Conservation (phyloP, 2,888 invertebrate species). For the Heteromyza rotundicornis region DNA sequence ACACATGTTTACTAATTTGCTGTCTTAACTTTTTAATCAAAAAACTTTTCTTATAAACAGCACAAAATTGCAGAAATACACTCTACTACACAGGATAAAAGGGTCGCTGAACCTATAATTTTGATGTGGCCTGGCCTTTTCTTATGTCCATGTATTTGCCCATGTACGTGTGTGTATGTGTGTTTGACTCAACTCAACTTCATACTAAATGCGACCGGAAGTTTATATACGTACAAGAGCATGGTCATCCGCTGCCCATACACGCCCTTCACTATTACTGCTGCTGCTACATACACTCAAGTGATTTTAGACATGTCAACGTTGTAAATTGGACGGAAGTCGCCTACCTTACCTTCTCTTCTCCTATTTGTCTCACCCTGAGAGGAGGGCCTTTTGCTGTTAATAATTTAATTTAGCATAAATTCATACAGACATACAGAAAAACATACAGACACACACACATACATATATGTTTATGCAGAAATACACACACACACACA, state of each 20-base stretch:
- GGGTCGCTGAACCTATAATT: conserved; percentile 6
- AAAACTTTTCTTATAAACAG: conserved; percentile 14
- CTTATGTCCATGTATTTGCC: not conserved
- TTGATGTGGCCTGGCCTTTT: not conserved
- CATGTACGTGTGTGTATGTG: conserved; percentile 1
- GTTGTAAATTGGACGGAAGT: not conserved
- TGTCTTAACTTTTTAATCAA: conserved; percentile 23
- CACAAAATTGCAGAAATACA: conserved; percentile 12
- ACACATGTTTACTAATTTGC: conserved; percentile 13
- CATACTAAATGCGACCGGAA: conserved; percentile 5
- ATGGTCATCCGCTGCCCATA: too few relatives aligned
- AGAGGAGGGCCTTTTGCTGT: not conserved
- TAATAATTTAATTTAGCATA: conserved; percentile 13
- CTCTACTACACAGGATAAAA: not conserved
- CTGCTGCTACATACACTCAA: not conserved
- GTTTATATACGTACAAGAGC: not conserved
- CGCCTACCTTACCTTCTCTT: too few relatives aligned
- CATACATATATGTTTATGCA: not conserved
- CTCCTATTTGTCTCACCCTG: not conserved
- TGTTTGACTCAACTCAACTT: too few relatives aligned
- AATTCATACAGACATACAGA: not conserved
- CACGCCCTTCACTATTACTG: too few relatives aligned
- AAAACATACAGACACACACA: not conserved
- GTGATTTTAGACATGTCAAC: not conserved
- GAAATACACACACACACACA: conserved; percentile 1